A percentile compares a stretch with the other conserved stretches of the same genome.
These are phyloP conservation scores for Morone saxatilis DNA, from an alignment of 2,113 vertebrate genomes.

Conservation along the genomic window DNA sequence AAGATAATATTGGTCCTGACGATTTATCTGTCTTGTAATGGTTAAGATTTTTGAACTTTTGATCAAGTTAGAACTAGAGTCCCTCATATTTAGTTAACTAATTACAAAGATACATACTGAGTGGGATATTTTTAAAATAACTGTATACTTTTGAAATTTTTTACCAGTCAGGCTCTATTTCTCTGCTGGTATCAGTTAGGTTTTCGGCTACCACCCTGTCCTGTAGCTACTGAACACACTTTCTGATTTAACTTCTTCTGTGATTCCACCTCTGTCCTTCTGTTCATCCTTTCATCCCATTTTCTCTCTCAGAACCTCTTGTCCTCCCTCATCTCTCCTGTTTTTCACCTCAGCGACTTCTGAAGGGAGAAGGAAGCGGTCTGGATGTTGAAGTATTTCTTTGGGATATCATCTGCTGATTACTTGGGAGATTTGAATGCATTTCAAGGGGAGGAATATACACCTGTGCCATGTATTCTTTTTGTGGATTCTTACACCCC, in stretches of 20 bases:
- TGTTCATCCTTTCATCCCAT: background rate
- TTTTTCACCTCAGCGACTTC: background rate
- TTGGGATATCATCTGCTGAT: background rate
- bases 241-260: background rate
- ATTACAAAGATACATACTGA: too few species aligned
- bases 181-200: too few species aligned
- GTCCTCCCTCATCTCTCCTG: background rate
- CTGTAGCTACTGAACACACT: too few species aligned
- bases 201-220: too few species aligned
- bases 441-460: slow-evolving; percentile 40
- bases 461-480: slow-evolving; percentile 49
- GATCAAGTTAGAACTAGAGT: too few species aligned
- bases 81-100: too few species aligned
- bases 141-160: too few species aligned
- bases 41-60: too few species aligned
- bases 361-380: background rate
- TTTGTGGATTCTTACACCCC: background rate
- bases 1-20: background rate
- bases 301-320: background rate
- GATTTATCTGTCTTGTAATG: too few species aligned
- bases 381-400: background rate
- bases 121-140: too few species aligned
- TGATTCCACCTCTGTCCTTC: background rate
- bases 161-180: too few species aligned
- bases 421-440: slow-evolving; percentile 32